Conservation (phyloP, 2,797 vertebrate genomes). For the Syngnathus rostellatus region DNA sequence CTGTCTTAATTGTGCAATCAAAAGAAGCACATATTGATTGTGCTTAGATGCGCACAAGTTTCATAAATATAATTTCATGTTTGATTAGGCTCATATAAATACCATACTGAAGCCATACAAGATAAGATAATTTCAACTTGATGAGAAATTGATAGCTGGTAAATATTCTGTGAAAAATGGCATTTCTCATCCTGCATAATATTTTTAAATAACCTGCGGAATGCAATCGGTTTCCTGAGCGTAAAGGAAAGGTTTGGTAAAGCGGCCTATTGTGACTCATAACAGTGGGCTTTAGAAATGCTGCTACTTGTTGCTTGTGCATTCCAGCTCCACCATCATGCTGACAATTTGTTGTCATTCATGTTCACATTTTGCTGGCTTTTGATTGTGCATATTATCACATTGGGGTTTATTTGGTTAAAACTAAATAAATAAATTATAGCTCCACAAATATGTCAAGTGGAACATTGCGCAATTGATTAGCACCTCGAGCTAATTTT, state of each 20-base stretch:
- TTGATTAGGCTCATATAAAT: slow-evolving; percentile 23
- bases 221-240: background rate
- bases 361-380: background rate
- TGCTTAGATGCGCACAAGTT: slow-evolving; percentile 28
- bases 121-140: background rate
- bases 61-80: slow-evolving; percentile 30
- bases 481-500: background rate
- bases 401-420: too few species aligned
- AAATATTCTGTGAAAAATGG: background rate
- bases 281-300: background rate
- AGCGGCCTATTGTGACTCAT: background rate
- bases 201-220: background rate
- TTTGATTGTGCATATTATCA: too few species aligned
- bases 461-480: too few species aligned
- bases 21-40: slow-evolving; percentile 33
- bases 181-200: background rate
- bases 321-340: background rate
- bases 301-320: background rate
- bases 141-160: slow-evolving; percentile 2
- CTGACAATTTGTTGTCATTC: background rate
- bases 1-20: slow-evolving; percentile 35
- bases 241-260: background rate
- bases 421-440: too few species aligned
- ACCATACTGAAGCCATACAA: background rate
- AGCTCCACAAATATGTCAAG: too few species aligned